Conservation (phyloP, 2,888 invertebrate genomes). For the Drosophila tanythrix region DNA sequence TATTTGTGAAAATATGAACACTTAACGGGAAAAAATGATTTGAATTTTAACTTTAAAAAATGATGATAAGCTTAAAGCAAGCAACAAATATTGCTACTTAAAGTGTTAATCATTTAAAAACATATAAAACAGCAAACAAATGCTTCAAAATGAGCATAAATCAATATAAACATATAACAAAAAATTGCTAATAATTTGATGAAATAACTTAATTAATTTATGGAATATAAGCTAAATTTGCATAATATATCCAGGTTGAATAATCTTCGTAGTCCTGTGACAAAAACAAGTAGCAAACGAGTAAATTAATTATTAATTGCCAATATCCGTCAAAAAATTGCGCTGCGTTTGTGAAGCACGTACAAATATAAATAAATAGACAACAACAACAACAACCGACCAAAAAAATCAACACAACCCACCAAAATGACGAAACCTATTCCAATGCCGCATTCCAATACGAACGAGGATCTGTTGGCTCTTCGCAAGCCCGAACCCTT, state of each 20-base stretch:
- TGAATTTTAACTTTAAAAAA: not conserved
- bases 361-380: slow-evolving; percentile 16
- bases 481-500: slow-evolving; percentile 82
- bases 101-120: not conserved
- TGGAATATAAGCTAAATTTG: not conserved
- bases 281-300: slow-evolving; percentile 2
- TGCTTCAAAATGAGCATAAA: not conserved
- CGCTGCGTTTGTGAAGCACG: slow-evolving; percentile 31
- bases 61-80: not conserved
- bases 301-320: slow-evolving; percentile 3
- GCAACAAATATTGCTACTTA: not conserved
- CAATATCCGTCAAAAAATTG: not conserved
- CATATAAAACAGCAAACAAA: not conserved
- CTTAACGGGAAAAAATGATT: not conserved
- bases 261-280: not conserved
- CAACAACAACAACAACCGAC: slow-evolving; percentile 9
- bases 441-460: slow-evolving; percentile 69
- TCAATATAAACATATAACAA: not conserved
- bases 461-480: slow-evolving; percentile 77
- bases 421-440: slow-evolving; percentile 82
- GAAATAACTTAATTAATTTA: not conserved
- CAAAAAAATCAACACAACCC: slow-evolving; percentile 32
- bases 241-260: slow-evolving; percentile 10
- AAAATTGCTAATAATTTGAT: not conserved
- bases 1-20: not conserved